Evolutionary conservation across 2,797 vertebrate genomes (phyloP).

Genomic region (Myotis vivesi): DNA sequence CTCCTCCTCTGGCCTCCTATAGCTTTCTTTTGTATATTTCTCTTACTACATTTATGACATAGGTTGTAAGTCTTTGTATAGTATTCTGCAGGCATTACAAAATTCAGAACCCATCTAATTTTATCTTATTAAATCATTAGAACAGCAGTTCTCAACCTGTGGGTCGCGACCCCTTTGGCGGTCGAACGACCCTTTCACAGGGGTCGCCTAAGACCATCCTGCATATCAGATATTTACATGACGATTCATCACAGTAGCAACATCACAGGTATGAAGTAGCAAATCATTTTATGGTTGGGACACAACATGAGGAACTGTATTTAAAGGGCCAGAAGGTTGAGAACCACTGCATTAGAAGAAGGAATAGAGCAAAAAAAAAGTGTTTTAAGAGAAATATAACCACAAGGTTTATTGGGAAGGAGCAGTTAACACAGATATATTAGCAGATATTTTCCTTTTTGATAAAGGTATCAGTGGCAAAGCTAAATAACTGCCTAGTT

Average conservation of each 20-base stretch:
- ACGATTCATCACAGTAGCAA: too few species aligned
- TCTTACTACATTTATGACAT: neutral
- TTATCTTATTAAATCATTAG: constrained; percentile 5
- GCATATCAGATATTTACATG: too few species aligned
- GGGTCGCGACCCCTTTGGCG: too few species aligned
- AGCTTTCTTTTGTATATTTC: neutral
- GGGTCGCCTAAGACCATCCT: too few species aligned
- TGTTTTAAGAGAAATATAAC: neutral
- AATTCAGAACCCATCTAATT: constrained; percentile 29
- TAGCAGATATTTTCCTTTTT: neutral
- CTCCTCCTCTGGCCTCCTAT: neutral
- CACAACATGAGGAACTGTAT: too few species aligned
- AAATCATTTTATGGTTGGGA: too few species aligned
- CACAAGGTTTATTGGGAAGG: neutral
- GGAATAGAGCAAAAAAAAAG: neutral
- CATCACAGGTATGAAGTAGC: too few species aligned
- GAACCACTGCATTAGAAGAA: neutral
- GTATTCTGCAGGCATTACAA: neutral
- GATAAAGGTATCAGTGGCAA: neutral
- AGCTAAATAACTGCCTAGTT: neutral
- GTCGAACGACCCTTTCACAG: too few species aligned
- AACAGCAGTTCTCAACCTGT: neutral
- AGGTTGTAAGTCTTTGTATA: neutral
- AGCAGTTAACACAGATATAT: neutral
- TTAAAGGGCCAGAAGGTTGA: too few species aligned